These are phyloP conservation scores for Sebastes hubbsi DNA, from an alignment of 2,797 vertebrate species.

Conservation along the genomic window DNA sequence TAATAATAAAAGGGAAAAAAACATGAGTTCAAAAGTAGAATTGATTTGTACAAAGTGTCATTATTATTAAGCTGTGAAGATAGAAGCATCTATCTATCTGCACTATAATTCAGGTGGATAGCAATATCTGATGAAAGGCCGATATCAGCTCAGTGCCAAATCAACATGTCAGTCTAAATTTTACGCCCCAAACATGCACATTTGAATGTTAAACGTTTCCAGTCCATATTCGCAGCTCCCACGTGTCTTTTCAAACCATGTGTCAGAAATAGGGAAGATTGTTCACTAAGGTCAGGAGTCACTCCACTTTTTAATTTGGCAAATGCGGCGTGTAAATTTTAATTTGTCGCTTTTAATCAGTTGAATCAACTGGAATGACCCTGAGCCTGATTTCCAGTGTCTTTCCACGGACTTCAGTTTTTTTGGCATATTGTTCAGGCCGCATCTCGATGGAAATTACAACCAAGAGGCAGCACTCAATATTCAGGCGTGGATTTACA, in stretches of 20 bases:
- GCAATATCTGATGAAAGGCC: not conserved
- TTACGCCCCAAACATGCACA: not conserved
- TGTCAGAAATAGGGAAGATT: slow-evolving; percentile 26
- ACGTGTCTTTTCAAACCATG: slow-evolving; percentile 2
- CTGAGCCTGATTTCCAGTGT: slow-evolving; percentile 43
- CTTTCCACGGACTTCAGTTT: slow-evolving; percentile 23
- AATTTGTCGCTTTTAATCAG: slow-evolving; percentile 71
- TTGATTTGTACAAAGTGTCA: not conserved
- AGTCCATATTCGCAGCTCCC: not conserved
- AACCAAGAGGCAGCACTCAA: slow-evolving; percentile 2
- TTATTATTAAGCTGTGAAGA: not conserved
- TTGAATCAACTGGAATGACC: slow-evolving; percentile 72
- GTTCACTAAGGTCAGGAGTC: slow-evolving; percentile 57
- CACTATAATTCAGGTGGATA: not conserved
- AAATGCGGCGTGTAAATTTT: slow-evolving; percentile 63
- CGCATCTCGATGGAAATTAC: slow-evolving; percentile 4
- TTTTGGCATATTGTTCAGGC: slow-evolving; percentile 28
- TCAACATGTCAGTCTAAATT: slow-evolving; percentile 3
- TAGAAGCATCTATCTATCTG: not conserved
- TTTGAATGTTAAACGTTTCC: not conserved
- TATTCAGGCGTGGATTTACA: not conserved
- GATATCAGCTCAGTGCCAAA: not conserved
- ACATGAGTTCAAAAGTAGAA: not conserved
- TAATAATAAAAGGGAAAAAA: not conserved
- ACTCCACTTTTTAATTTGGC: slow-evolving; percentile 57